These are phyloP conservation scores for Sebastes umbrosus DNA, from an alignment of 2,797 vertebrate species.

Conservation along the genomic window DNA sequence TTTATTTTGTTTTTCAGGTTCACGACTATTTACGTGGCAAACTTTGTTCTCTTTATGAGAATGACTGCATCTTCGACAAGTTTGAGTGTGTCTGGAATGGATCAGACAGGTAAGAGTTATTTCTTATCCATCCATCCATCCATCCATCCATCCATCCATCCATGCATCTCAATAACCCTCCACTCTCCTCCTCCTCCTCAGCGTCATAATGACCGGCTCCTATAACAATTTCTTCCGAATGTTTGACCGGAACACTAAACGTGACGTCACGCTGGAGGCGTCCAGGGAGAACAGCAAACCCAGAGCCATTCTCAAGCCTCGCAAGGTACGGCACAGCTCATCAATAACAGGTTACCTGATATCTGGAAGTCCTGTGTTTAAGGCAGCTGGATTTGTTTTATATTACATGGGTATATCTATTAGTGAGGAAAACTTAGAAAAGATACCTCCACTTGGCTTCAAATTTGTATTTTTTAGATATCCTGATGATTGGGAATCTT, in stretches of 20 bases:
- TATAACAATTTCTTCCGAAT: constrained; percentile 98
- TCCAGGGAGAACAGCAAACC: constrained; percentile 97
- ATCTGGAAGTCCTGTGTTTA: neutral
- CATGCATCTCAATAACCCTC: neutral
- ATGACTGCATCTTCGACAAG: constrained; percentile 99
- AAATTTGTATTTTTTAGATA: neutral
- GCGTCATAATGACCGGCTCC: constrained; percentile 95
- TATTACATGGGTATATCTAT: neutral
- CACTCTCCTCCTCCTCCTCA: constrained; percentile 50
- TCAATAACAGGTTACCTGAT: neutral
- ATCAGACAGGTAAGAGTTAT: constrained; percentile 90
- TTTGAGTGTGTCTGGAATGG: constrained; percentile 99
- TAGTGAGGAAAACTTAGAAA: neutral
- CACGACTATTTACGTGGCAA: constrained; percentile 98
- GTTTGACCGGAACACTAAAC: constrained; percentile 90
- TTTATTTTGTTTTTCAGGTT: constrained; percentile 81
- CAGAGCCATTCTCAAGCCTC: constrained; percentile 91
- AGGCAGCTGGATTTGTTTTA: neutral
- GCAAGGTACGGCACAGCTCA: constrained; percentile 80
- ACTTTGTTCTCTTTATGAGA: constrained; percentile 97
- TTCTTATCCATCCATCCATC: neutral
- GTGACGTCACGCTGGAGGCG: constrained; percentile 91
- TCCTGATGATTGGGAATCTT: neutral
- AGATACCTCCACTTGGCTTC: neutral
- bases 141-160: neutral